Evolutionary conservation across 64 coral and sea anemone species (phyloP), one percentile per base, ranked within the genome.

Genomic region (Stichodactyla mertensii): DNA sequence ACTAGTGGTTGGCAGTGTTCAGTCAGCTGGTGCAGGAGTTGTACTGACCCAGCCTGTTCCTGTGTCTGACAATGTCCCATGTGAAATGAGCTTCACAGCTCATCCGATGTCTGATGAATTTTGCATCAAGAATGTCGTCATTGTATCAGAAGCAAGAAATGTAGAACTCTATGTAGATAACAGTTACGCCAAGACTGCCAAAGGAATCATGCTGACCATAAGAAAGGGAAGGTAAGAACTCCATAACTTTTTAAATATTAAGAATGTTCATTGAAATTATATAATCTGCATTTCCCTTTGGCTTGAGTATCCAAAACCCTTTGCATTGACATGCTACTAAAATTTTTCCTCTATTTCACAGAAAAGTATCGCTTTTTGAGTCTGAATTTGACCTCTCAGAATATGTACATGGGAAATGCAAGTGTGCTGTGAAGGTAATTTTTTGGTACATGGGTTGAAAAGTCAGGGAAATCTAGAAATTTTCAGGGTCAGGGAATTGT

Each of bases 131-230:
- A 93, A 91, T 24, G 89, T 97, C 53, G 95, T 97, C 52, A 97
- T 97, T 86, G 95, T 97, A 31, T 97, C 95, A 23, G 95, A 97
- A 91, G 95, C 95, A 51, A 97, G 95, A 51, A 97, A 97, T 88
- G 89, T 97, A 86, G 95, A 97, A 88, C 81, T 97, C 82, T 97
- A 97, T 71, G 84, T 97, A 83, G 89, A 97, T 89, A 92, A 91
- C 18, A 93, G 57, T 59, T 97, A 97, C 80, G 95, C 90, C 8
- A 97, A 91, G 87, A 97, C 92, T 52, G 95, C 95, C 23, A 97
- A 88, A 87, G 95, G 95, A 54, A 97, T 97, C 57, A 97, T 97
- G 95, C 86, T 97, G 6, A 97, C 95, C 16, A 97, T 97, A 58
- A 83, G 89, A 57, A 97, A 93, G 85, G 95, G 95, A 54, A 93